Evolutionary conservation across 1,140 invertebrate species (phyloP).

Genomic region (Holcopasites calliopsidis): DNA sequence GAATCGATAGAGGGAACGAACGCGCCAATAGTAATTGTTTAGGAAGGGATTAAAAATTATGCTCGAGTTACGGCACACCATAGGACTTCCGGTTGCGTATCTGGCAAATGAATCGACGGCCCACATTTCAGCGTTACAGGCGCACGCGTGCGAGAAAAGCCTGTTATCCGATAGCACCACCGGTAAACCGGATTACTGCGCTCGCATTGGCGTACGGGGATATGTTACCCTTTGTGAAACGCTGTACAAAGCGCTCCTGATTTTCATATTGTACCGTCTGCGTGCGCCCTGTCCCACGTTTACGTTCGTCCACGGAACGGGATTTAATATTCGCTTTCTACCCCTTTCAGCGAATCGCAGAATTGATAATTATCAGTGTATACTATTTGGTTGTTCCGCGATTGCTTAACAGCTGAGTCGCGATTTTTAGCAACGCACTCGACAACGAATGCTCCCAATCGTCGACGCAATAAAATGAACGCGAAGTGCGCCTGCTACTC

Average conservation of each 20-base stretch:
- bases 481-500: constrained; percentile 25
- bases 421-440: neutral
- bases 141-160: constrained; percentile 19
- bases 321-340: neutral
- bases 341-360: too few relatives aligned
- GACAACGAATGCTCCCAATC: constrained; percentile 23
- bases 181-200: constrained; percentile 33
- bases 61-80: constrained; percentile 51
- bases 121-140: constrained; percentile 58
- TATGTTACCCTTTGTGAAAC: constrained; percentile 1
- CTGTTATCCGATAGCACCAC: constrained; percentile 26
- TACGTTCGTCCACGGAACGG: neutral
- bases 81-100: constrained; percentile 44
- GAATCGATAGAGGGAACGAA: constrained; percentile 18
- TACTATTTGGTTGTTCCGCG: too few relatives aligned
- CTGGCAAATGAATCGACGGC: constrained; percentile 56
- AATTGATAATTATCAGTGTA: too few relatives aligned
- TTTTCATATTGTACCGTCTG: neutral
- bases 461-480: constrained; percentile 34
- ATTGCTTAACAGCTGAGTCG: too few relatives aligned
- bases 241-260: neutral
- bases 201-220: constrained; percentile 1
- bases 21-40: constrained; percentile 46
- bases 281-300: neutral
- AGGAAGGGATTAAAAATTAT: constrained; percentile 61